Base-by-base conservation (phyloP, 2,888 invertebrate species). In the Lithophane leautieri region DNA sequence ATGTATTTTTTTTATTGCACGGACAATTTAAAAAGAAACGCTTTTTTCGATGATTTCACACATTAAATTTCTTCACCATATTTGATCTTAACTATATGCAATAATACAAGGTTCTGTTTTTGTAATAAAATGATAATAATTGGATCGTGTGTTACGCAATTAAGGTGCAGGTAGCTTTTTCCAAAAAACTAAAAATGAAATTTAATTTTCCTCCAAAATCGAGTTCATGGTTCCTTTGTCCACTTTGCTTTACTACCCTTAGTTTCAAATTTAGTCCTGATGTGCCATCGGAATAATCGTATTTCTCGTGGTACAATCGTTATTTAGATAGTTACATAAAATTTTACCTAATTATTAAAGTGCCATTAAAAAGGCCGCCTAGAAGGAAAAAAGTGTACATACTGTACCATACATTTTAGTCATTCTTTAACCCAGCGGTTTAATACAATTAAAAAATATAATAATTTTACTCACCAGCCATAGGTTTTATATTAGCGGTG, bases 401-500 rank as follows among this genome's bases (percentile, higher is more conserved):
- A n/a, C n/a, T 44, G 25, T 65, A 7, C 65, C 25, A 28, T 65
- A 28, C 14, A 28, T 28, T 47, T 28, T 22, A 28, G 47, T 66
- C 2, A n/a, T 50, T 22, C 16, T 34, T 50, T 50, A 34, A 67
- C 16, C 3, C 22, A 73, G 7, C 14, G 42, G 12, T 50, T 60
- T 50, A 12, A 50, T 28, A 9, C 14, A 75, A 50, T 34, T 34
- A 34, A 34, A 34, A 34, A 54, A 40, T 47, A 22, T 9, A n/a
- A 73, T 25, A 65, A 44, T 50, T 34, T 52, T 58, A 84, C 95
- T 93, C 97, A 88, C 98, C 98, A 6, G 99, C 98, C 98, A 99
- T 98, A 0, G 99, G 99, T 93, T 99, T 98, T 62, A 99, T 99
- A 92, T 99, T 99, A 9, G 99, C 99, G 0, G 99, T 99, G 0